A percentile compares a stretch with the other conserved stretches of the same genome.
Evolutionary conservation across 2,113 vertebrate species (phyloP).

Genomic region (Copsychus sechellarum): DNA sequence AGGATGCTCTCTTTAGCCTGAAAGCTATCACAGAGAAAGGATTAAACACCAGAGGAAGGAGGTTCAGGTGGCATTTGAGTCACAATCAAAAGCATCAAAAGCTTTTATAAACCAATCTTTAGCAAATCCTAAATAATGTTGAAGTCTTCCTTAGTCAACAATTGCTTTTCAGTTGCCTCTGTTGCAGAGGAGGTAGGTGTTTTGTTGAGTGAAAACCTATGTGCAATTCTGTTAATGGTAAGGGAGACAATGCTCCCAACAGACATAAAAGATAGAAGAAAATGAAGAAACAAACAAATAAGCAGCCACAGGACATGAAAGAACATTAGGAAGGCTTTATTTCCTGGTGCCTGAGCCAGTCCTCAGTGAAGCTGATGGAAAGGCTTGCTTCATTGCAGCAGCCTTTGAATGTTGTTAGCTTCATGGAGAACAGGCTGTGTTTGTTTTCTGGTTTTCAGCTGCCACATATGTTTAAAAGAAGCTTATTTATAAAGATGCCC

Average conservation of each 20-base stretch:
- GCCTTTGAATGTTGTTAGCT: background rate
- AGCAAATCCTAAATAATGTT: background rate
- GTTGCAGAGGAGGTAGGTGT: background rate
- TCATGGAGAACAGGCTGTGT: background rate
- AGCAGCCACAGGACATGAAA: background rate
- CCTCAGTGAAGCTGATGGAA: background rate
- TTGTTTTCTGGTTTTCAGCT: background rate
- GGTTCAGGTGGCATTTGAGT: background rate
- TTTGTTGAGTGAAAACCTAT: background rate
- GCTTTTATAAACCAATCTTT: background rate
- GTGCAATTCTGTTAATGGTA: background rate
- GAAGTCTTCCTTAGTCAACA: background rate
- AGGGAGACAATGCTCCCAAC: background rate
- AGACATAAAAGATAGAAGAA: background rate
- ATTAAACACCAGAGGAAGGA: background rate
- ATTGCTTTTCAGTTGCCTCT: background rate
- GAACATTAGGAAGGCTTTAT: background rate
- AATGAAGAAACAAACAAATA: background rate
- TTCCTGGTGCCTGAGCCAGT: background rate
- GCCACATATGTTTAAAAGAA: background rate
- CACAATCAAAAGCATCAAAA: background rate
- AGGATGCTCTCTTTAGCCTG: background rate
- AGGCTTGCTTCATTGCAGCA: background rate
- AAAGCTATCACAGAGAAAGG: background rate
- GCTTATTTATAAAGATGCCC: background rate